Evolutionary conservation across 2,113 vertebrate species (phyloP).

Genomic region (Gavia stellata): DNA sequence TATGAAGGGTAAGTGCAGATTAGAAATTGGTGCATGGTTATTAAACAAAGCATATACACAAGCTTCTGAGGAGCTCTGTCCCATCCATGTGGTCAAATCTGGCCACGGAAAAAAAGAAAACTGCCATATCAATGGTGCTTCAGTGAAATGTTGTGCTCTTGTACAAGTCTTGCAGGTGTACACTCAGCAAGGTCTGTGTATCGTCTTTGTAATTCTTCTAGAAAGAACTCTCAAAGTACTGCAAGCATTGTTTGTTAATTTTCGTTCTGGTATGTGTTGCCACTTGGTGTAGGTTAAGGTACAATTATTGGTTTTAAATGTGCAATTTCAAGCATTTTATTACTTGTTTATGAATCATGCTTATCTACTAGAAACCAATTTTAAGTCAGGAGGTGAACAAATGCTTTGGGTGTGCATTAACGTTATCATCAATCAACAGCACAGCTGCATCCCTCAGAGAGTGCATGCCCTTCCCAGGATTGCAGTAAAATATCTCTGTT

Average conservation of each 20-base stretch:
- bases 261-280: not conserved
- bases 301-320: not conserved
- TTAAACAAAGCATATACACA: not conserved
- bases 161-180: not conserved
- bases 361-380: not conserved
- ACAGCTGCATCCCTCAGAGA: not conserved
- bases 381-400: not conserved
- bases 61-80: not conserved
- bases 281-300: not conserved
- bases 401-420: not conserved
- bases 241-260: not conserved
- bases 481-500: not conserved
- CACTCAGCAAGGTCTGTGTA: not conserved
- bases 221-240: not conserved
- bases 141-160: not conserved
- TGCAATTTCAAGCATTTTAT: not conserved
- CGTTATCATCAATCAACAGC: not conserved
- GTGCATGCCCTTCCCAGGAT: rapidly evolving
- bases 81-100: not conserved
- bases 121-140: not conserved
- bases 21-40: not conserved
- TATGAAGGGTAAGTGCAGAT: not conserved
- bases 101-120: not conserved
- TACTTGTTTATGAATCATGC: not conserved
- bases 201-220: not conserved